These are phyloP conservation scores for Etheostoma cragini DNA, from an alignment of 2,113 vertebrate genomes.

Conservation along the genomic window DNA sequence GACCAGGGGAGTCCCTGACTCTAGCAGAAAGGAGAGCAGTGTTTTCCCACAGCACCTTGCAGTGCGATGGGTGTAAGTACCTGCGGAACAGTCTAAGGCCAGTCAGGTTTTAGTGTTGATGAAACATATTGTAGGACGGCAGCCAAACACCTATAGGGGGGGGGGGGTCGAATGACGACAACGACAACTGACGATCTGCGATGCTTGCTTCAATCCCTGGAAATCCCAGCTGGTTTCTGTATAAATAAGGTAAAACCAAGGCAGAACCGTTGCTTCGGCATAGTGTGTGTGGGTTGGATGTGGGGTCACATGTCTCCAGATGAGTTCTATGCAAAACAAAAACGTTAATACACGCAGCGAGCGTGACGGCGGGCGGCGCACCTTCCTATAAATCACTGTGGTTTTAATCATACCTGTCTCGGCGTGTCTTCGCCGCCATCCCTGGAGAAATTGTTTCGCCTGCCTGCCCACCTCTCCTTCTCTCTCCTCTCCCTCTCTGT, in stretches of 20 bases:
- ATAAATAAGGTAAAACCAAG: conserved; percentile 50
- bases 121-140: conserved; percentile 19
- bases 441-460: conserved; percentile 87
- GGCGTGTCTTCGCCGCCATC: conserved; percentile 79
- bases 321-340: conserved; percentile 78
- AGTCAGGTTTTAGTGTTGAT: conserved; percentile 24
- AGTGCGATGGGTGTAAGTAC: not conserved
- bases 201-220: conserved; percentile 45
- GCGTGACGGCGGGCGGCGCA: conserved; percentile 84
- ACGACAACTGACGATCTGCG: not conserved
- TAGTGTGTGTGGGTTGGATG: conserved; percentile 40
- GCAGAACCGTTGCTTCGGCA: not conserved
- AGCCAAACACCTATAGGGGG: conserved; percentile 36
- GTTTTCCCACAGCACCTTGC: conserved; percentile 1
- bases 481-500: conserved; percentile 26
- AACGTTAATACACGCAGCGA: conserved; percentile 84
- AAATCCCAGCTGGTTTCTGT: conserved; percentile 11
- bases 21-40: not conserved
- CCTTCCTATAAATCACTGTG: conserved; percentile 94
- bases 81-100: conserved; percentile 26
- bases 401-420: conserved; percentile 97
- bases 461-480: conserved; percentile 37
- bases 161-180: not conserved
- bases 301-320: conserved; percentile 76
- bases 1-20: conserved; percentile 14